A percentile compares a stretch with the other conserved stretches of the same genome.
Conservation (phyloP, 2,113 vertebrate species). For the Xiphophorus couchianus region DNA sequence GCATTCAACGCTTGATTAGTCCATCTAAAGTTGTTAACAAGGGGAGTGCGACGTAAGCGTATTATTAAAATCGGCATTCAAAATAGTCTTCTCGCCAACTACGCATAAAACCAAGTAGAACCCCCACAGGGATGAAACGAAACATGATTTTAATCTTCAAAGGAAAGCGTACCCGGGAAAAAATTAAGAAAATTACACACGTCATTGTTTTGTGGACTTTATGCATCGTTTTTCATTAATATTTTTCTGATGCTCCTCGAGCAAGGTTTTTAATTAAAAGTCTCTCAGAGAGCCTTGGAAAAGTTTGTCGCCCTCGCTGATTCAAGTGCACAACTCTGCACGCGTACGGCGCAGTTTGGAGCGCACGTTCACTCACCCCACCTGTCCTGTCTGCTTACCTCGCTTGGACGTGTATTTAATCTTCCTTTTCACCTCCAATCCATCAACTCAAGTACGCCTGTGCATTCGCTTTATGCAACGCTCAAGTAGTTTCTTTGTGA, state of each 20-base stretch:
- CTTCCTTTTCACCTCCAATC: slow-evolving; percentile 40
- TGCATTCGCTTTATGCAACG: slow-evolving; percentile 2
- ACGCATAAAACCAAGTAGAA: slow-evolving; percentile 80
- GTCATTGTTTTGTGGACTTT: slow-evolving; percentile 79
- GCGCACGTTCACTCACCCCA: slow-evolving; percentile 21
- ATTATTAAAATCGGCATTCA: slow-evolving; percentile 78
- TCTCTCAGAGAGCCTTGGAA: slow-evolving; percentile 54
- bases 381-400: slow-evolving; percentile 26
- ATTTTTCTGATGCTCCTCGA: slow-evolving; percentile 70
- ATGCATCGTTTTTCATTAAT: slow-evolving; percentile 77
- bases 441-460: background rate
- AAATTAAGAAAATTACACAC: slow-evolving; percentile 80
- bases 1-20: slow-evolving; percentile 78
- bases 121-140: slow-evolving; percentile 78
- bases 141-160: slow-evolving; percentile 82
- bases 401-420: slow-evolving; percentile 27
- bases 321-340: slow-evolving; percentile 19
- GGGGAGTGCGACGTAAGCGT: slow-evolving; percentile 72
- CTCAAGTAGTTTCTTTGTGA: slow-evolving; percentile 24
- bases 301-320: slow-evolving; percentile 59
- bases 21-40: slow-evolving; percentile 70
- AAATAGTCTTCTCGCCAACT: slow-evolving; percentile 69
- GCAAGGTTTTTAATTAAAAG: slow-evolving; percentile 77
- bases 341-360: background rate
- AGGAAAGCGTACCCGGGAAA: slow-evolving; percentile 71